Conservation (phyloP, 1,140 invertebrate species). For the Maconellicoccus hirsutus region DNA sequence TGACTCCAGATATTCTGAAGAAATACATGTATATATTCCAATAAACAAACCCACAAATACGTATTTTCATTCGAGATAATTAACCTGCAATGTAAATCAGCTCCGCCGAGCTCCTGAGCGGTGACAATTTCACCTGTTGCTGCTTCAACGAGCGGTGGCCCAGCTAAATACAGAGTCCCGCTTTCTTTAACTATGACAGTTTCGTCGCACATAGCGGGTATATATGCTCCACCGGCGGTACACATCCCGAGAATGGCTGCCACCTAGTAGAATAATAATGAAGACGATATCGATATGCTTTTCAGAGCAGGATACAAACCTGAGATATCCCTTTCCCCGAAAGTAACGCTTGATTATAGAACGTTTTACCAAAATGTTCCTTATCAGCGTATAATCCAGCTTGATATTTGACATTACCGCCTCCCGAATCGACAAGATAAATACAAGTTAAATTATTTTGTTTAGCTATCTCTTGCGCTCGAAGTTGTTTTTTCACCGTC, state of each 20-base stretch:
- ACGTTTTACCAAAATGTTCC: constrained; percentile 94
- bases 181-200: constrained; percentile 88
- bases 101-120: constrained; percentile 95
- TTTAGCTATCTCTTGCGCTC: constrained; percentile 91
- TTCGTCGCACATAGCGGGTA: constrained; percentile 97
- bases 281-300: background rate
- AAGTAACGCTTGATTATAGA: constrained; percentile 97
- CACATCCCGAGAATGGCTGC: constrained; percentile 96
- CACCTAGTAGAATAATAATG: constrained; percentile 42
- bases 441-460: constrained; percentile 87
- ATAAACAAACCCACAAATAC: constrained; percentile 23
- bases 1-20: constrained; percentile 76
- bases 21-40: constrained; percentile 24
- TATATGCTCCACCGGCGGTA: constrained; percentile 96
- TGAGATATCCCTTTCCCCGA: constrained; percentile 85
- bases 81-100: constrained; percentile 79
- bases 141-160: constrained; percentile 93
- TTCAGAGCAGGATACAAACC: constrained; percentile 35
- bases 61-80: background rate
- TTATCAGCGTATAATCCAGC: constrained; percentile 90
- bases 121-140: constrained; percentile 88
- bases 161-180: constrained; percentile 94
- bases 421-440: constrained; percentile 92
- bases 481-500: constrained; percentile 92
- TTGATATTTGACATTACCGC: constrained; percentile 91